A percentile compares a stretch with the other conserved stretches of the same genome.
Conservation (phyloP, 2,888 invertebrate species). For the Leptinotarsa haldemani region DNA sequence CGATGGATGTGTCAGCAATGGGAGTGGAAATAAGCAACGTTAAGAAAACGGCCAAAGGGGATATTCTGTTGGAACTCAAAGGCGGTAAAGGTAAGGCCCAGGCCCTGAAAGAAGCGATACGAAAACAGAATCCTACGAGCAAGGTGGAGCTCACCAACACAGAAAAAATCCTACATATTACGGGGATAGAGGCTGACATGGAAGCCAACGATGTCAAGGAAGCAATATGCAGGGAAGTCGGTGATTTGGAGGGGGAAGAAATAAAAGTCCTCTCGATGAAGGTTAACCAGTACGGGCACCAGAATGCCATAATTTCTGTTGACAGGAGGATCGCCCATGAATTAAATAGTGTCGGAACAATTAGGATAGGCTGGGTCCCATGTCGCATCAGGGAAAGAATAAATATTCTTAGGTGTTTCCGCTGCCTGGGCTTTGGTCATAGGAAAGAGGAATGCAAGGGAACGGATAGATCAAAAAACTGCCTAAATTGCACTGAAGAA, state of each 20-base stretch:
- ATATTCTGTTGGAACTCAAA: background rate
- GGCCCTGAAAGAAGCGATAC: background rate
- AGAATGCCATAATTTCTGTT: background rate
- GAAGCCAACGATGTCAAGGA: background rate
- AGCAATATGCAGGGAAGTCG: background rate
- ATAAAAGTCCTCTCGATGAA: background rate
- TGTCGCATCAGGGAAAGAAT: background rate
- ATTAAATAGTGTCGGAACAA: background rate
- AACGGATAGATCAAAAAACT: background rate
- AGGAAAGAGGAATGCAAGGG: background rate
- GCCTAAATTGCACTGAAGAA: conserved; percentile 3
- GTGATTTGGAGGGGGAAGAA: background rate
- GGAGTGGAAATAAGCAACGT: conserved; percentile 2
- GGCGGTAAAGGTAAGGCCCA: background rate
- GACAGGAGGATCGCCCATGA: background rate
- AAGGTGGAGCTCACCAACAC: background rate
- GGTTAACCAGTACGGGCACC: background rate
- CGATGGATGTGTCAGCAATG: background rate
- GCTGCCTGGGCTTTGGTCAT: background rate
- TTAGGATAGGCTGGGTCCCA: conserved; percentile 1
- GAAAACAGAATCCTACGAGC: background rate
- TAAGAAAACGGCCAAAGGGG: background rate
- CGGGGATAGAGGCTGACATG: background rate
- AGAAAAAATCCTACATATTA: background rate
- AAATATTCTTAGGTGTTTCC: background rate